Evolutionary conservation across 2,113 vertebrate genomes (phyloP), one percentile per base, ranked within the genome.

Genomic region (Isurus oxyrinchus): DNA sequence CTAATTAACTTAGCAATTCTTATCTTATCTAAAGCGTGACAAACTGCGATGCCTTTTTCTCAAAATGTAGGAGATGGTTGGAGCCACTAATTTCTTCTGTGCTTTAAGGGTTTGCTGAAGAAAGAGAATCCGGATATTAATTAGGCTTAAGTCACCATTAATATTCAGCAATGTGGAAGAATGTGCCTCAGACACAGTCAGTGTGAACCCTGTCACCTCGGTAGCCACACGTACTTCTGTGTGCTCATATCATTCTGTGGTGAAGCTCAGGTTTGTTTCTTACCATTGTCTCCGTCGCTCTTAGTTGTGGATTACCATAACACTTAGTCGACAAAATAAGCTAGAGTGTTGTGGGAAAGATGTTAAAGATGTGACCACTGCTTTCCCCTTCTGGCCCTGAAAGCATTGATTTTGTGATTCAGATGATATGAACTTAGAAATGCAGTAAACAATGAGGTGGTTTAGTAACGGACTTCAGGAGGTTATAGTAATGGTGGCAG

Each of bases 121-220:
- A 93, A 35, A 93, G 27, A 61, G 88, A 93, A 93, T 61, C 0
- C 14, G 31, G 88, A 93, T 93, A 61, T 93, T 93, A 93, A 93
- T 61, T 93, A 59, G 87, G 35, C 55, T 59, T 35, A 59, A 59
- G 57, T 14, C 35, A 1, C 10, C 14, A 19, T 61, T 93, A 61
- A 6, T 93, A 93, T 61, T 93, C 55, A 35, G 57, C 55, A 59
- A n/a, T 7, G 25, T 93, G 88, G 55, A n/a, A 35, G 31, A 91
- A 35, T 35, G 88, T 91, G 88, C 57, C 13, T 59, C 57, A 84
- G 81, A 49, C 21, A 1, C 79, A 44, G n/a, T 2, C 79, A 91
- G 57, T 19, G 88, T 59, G 57, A 93, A 93, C 55, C n/a, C 88
- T 35, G 49, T 16, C 31, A 19, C 88, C 57, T n/a, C 1, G 5